A percentile compares a stretch with the other conserved stretches of the same genome.
Evolutionary conservation across 1,140 invertebrate genomes (phyloP).

Genomic region (Zaprionus inermis): DNA sequence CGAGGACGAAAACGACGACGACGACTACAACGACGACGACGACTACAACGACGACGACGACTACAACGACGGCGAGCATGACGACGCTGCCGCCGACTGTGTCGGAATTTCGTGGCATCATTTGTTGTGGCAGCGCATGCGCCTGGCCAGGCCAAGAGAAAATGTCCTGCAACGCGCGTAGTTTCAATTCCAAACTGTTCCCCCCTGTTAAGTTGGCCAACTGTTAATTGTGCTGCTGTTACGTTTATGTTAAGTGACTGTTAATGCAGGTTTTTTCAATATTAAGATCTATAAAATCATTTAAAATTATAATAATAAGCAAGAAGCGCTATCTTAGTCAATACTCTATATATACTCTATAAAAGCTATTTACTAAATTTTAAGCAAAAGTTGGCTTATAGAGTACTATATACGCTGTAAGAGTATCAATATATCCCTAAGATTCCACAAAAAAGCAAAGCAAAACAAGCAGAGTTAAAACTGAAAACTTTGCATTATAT

Average conservation of each 20-base stretch:
- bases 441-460: too few relatives aligned
- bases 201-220: not conserved
- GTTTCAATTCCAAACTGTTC: slow-evolving; percentile 50
- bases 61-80: not conserved
- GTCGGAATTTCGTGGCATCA: slow-evolving; percentile 44
- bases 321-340: too few relatives aligned
- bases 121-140: slow-evolving; percentile 33
- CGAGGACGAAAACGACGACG: not conserved
- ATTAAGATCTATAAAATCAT: not conserved
- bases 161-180: slow-evolving; percentile 4
- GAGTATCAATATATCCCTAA: too few relatives aligned
- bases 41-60: not conserved
- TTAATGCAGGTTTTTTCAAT: not conserved
- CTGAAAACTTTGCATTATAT: too few relatives aligned
- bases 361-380: too few relatives aligned
- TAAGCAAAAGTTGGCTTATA: too few relatives aligned
- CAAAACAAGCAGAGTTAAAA: too few relatives aligned
- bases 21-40: not conserved
- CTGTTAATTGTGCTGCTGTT: slow-evolving; percentile 5
- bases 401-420: too few relatives aligned
- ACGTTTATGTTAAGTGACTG: slow-evolving; percentile 30
- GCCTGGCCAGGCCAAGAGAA: slow-evolving; percentile 13
- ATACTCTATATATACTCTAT: too few relatives aligned
- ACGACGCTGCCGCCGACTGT: slow-evolving; percentile 15
- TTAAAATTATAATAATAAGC: too few relatives aligned